Evolutionary conservation across 2,888 invertebrate genomes (phyloP).

Genomic region (Hypercompe scribonia): DNA sequence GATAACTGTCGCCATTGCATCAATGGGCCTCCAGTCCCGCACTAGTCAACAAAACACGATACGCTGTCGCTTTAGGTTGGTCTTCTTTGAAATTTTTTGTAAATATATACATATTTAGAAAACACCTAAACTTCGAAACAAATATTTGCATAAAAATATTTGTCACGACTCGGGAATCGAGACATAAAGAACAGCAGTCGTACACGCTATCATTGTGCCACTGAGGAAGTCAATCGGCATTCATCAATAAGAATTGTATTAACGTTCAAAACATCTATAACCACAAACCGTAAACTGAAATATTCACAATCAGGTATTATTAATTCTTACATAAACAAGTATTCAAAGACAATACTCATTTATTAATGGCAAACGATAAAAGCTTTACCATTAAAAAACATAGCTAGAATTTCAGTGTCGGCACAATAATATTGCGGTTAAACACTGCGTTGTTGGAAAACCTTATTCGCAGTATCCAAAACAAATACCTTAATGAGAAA

Average conservation of each 20-base stretch:
- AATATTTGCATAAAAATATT: too few species aligned
- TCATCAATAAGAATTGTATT: background rate
- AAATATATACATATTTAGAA: too few species aligned
- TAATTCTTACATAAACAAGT: background rate
- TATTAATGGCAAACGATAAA: background rate
- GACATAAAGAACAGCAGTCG: too few species aligned
- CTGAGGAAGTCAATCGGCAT: too few species aligned
- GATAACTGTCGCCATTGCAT: too few species aligned
- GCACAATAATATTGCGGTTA: background rate
- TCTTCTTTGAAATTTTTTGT: too few species aligned
- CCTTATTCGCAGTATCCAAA: background rate
- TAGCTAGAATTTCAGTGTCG: background rate
- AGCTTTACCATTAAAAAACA: background rate
- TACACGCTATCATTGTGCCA: too few species aligned
- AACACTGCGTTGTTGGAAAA: background rate
- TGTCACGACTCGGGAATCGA: too few species aligned
- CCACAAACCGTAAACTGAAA: conserved; percentile 1
- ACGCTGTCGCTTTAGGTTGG: too few species aligned
- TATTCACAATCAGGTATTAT: background rate
- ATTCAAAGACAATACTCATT: background rate
- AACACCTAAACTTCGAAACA: too few species aligned
- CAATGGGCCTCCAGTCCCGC: too few species aligned
- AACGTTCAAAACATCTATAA: background rate
- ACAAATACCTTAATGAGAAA: background rate
- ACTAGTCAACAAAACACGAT: too few species aligned